phyloP scores from a whole-genome alignment of 2,113 vertebrate genomes.

The Suncus etruscus region DNA sequence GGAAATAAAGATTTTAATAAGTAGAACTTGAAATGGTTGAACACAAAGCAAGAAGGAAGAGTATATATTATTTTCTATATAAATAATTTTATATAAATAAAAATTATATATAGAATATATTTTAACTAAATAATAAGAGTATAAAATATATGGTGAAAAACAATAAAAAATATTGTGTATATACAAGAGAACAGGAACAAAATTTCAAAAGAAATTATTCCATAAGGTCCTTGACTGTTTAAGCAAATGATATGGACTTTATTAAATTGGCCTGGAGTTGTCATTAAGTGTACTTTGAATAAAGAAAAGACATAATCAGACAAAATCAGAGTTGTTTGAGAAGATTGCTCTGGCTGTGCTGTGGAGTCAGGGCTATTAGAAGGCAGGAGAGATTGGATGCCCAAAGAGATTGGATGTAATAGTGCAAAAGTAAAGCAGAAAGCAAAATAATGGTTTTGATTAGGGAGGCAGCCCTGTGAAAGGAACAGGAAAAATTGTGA shows the following conservation, averaged over 20 bases:
- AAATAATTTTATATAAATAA: neutral
- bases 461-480: constrained; percentile 11
- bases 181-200: neutral
- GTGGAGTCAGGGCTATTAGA: constrained; percentile 8
- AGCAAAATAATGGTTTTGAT: constrained; percentile 63
- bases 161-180: neutral
- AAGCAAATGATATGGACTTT: constrained; percentile 42
- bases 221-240: neutral
- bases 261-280: constrained; percentile 13
- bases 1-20: constrained; percentile 27
- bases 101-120: no score
- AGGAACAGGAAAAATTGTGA: constrained; percentile 16
- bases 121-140: neutral
- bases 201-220: neutral
- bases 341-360: constrained; percentile 31
- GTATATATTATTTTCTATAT: neutral
- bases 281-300: constrained; percentile 52
- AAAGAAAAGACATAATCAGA: constrained; percentile 58
- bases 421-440: constrained; percentile 33
- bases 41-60: neutral
- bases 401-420: neutral
- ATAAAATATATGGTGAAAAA: neutral
- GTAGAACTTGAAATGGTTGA: neutral
- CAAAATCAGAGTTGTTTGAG: constrained; percentile 47
- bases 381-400: neutral